These are phyloP conservation scores for Monopterus albus DNA, from an alignment of 2,113 vertebrate species.

Conservation along the genomic window DNA sequence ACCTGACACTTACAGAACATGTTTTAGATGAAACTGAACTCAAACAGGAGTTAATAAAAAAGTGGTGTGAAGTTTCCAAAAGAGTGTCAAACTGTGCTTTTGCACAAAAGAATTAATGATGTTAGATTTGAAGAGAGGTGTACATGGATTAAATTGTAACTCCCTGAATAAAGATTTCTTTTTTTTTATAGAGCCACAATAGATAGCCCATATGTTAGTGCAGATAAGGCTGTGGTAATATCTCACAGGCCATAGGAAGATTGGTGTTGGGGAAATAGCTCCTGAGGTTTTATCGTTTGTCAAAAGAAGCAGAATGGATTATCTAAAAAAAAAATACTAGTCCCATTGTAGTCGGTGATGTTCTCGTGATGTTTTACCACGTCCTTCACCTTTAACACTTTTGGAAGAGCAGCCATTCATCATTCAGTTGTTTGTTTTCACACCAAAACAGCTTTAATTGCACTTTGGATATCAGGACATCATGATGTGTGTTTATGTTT, in stretches of 20 bases:
- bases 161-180: constrained; percentile 67
- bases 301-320: constrained; percentile 59
- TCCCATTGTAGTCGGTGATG: constrained; percentile 26
- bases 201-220: too few relatives aligned
- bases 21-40: constrained; percentile 44
- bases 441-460: constrained; percentile 55
- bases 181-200: constrained; percentile 49
- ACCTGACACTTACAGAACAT: constrained; percentile 45
- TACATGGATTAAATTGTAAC: constrained; percentile 59
- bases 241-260: constrained; percentile 39
- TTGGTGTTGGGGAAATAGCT: constrained; percentile 48
- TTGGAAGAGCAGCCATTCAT: background rate
- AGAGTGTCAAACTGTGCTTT: constrained; percentile 22
- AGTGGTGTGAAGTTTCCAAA: constrained; percentile 27
- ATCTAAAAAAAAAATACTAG: constrained; percentile 38
- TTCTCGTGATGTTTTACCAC: constrained; percentile 44
- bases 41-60: constrained; percentile 50
- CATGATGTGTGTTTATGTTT: constrained; percentile 47
- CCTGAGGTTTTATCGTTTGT: constrained; percentile 61
- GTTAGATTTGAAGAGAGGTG: constrained; percentile 52
- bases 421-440: constrained; percentile 10
- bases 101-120: constrained; percentile 16
- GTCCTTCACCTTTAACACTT: constrained; percentile 36
- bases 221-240: constrained; percentile 64
- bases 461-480: constrained; percentile 61